A percentile compares a stretch with the other conserved stretches of the same genome.
Evolutionary conservation across 2,888 invertebrate genomes (phyloP).

Genomic region (Drosophila silvestris): DNA sequence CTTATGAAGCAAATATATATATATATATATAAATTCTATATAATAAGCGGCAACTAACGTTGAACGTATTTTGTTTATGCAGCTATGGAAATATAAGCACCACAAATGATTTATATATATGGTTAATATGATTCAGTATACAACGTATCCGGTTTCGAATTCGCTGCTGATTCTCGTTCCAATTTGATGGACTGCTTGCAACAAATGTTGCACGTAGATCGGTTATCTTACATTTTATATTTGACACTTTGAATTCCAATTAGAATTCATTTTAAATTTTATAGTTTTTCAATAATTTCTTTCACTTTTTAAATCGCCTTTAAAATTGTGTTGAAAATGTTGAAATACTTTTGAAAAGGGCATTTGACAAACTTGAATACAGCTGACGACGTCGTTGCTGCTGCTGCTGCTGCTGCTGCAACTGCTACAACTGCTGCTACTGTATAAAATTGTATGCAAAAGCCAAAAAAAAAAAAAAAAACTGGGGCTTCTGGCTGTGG

Average conservation of each 20-base stretch:
- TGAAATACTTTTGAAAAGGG: neutral
- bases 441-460: conserved; percentile 40
- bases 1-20: too few species aligned
- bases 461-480: conserved; percentile 23
- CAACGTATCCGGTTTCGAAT: too few species aligned
- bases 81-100: too few species aligned
- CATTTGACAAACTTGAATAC: conserved; percentile 19
- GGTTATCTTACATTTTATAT: neutral
- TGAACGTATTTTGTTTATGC: too few species aligned
- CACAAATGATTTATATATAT: neutral
- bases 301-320: neutral
- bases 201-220: neutral
- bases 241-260: neutral
- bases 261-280: neutral
- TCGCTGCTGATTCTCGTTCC: neutral
- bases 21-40: neutral
- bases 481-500: neutral
- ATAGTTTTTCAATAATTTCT: neutral
- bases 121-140: neutral
- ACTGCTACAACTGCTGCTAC: neutral
- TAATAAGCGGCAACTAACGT: neutral
- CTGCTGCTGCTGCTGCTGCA: conserved; percentile 2
- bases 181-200: neutral
- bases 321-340: conserved; percentile 1
- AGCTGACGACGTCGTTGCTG: neutral